Evolutionary conservation across 2,888 invertebrate genomes (phyloP).

Genomic region (Epirrhoe alternata): DNA sequence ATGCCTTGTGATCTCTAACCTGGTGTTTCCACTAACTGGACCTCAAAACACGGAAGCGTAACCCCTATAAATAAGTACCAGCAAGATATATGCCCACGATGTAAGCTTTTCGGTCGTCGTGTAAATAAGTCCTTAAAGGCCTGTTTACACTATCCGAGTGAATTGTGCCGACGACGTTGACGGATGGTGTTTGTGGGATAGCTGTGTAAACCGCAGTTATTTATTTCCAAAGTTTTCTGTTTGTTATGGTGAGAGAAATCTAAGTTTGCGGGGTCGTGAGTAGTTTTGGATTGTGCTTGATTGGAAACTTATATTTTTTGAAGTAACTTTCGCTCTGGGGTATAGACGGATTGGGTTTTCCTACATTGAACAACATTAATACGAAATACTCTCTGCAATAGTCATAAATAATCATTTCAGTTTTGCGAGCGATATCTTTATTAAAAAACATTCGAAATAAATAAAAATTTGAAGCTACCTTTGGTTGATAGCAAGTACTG

Average conservation of each 20-base stretch:
- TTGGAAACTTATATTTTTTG: slow-evolving; percentile 14
- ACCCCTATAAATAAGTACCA: not conserved
- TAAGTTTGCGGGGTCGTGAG: slow-evolving; percentile 24
- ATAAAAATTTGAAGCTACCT: no score
- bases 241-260: slow-evolving; percentile 29
- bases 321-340: not conserved
- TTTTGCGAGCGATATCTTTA: no score
- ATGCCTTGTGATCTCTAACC: no score
- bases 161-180: slow-evolving; percentile 64
- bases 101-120: slow-evolving; percentile 23
- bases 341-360: not conserved
- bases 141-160: slow-evolving; percentile 64
- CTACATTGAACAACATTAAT: no score
- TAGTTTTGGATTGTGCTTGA: slow-evolving; percentile 27
- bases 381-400: no score
- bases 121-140: slow-evolving; percentile 56
- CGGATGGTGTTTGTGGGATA: slow-evolving; percentile 63
- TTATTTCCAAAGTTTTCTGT: slow-evolving; percentile 51
- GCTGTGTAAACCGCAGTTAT: slow-evolving; percentile 52
- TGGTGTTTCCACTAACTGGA: not conserved
- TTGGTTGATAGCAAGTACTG: no score
- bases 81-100: slow-evolving; percentile 8
- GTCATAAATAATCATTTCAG: no score
- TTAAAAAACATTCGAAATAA: no score
- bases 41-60: not conserved